Conservation (phyloP, 2,797 vertebrate genomes). For the Spheniscus humboldti region DNA sequence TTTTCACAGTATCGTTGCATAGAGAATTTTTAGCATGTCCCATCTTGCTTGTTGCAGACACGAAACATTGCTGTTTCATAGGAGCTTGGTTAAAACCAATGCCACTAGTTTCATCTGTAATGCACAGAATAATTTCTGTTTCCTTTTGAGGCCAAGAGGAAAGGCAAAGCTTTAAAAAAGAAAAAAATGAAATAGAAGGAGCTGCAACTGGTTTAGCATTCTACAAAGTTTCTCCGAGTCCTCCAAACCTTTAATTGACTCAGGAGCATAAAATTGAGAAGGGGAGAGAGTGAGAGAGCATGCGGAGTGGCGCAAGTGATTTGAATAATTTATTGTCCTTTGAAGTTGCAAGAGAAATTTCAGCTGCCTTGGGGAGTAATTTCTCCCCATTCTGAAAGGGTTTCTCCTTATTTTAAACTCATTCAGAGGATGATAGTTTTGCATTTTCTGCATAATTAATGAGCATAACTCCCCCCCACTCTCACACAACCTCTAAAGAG, state of each 20-base stretch:
- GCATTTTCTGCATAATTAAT: conserved; percentile 68
- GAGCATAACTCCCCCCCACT: background rate
- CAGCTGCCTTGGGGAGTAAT: conserved; percentile 69
- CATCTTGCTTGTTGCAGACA: background rate
- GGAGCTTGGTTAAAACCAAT: rapidly evolving
- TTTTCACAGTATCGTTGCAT: rapidly evolving
- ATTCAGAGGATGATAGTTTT: conserved; percentile 57
- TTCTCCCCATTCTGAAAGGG: conserved; percentile 62
- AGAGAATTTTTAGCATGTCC: background rate
- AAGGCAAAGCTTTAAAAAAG: conserved; percentile 11
- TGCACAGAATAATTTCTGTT: background rate
- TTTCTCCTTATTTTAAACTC: conserved; percentile 64
- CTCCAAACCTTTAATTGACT: conserved; percentile 67
- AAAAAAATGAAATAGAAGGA: background rate
- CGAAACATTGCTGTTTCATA: background rate
- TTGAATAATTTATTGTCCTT: conserved; percentile 74
- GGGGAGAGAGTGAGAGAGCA: conserved; percentile 16
- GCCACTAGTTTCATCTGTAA: background rate
- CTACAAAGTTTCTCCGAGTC: conserved; percentile 37
- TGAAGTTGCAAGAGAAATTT: conserved; percentile 73
- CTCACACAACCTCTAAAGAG: conserved; percentile 7
- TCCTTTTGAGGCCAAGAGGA: conserved; percentile 10
- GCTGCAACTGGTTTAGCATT: conserved; percentile 46
- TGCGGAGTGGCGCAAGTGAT: conserved; percentile 3
- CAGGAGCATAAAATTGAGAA: conserved; percentile 59